Evolutionary conservation across 2,113 vertebrate species (phyloP).

Genomic region (Todiramphus chloris): DNA sequence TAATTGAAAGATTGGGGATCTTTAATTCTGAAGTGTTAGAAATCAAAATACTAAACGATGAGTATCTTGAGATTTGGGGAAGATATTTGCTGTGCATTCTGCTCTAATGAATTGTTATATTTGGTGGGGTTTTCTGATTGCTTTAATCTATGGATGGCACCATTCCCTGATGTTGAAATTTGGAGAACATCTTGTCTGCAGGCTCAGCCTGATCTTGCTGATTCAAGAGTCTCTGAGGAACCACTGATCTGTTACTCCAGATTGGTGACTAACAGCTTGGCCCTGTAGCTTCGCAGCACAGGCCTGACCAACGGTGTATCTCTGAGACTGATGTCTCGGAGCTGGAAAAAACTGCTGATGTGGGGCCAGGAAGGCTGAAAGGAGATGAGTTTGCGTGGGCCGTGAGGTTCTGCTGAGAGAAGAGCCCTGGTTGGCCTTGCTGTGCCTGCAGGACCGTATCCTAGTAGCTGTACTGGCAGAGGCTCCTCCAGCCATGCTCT

Average conservation of each 20-base stretch:
- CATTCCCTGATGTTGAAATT: neutral
- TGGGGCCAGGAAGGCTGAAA: neutral
- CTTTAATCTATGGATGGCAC: neutral
- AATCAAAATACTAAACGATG: neutral
- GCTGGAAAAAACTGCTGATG: neutral
- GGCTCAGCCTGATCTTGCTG: neutral
- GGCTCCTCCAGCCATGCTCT: neutral
- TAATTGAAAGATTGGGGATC: neutral
- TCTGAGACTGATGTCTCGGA: neutral
- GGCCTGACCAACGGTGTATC: neutral
- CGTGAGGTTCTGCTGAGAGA: neutral
- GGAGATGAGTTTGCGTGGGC: neutral
- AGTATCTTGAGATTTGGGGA: neutral
- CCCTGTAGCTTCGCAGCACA: neutral
- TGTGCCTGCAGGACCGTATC: neutral
- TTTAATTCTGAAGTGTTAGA: neutral
- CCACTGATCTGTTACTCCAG: neutral
- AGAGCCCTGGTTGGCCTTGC: neutral
- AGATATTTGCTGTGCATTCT: neutral
- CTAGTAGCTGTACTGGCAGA: accelerated
- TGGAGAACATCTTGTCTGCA: neutral
- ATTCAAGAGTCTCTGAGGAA: neutral
- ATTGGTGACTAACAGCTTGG: neutral
- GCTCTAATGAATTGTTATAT: neutral
- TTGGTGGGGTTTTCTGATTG: neutral